Percentiles rank a stretch among this genome's conserved stretches.
Evolutionary conservation across 2,888 invertebrate species (phyloP).

Genomic region (Polydrusus cervinus): DNA sequence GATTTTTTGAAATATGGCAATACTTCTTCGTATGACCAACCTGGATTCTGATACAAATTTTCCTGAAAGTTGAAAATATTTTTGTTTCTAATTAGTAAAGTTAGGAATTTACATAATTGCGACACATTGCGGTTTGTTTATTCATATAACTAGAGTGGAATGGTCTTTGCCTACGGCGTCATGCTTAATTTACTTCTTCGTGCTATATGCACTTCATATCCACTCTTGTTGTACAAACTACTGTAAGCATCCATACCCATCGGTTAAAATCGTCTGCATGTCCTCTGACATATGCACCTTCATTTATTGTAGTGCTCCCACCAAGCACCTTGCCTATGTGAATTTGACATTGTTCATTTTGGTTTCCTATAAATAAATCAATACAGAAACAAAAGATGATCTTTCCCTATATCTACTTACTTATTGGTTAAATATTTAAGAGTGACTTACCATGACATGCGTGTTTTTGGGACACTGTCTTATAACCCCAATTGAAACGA

Average conservation of each 20-base stretch:
- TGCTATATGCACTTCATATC: too few relatives aligned
- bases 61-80: conserved; percentile 7
- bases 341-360: conserved; percentile 2
- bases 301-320: conserved; percentile 79
- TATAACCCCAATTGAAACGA: conserved; percentile 54
- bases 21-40: conserved; percentile 74
- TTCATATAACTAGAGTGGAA: too few relatives aligned
- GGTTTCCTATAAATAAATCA: conserved; percentile 1
- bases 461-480: conserved; percentile 52
- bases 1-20: conserved; percentile 41
- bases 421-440: too few relatives aligned
- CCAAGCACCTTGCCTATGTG: conserved; percentile 75
- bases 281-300: conserved; percentile 78
- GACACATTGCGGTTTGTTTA: too few relatives aligned
- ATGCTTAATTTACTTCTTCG: too few relatives aligned
- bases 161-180: too few relatives aligned
- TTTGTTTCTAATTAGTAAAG: too few relatives aligned
- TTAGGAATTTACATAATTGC: too few relatives aligned
- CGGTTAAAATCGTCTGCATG: conserved; percentile 77
- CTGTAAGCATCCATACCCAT: conserved; percentile 76
- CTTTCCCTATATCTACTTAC: too few relatives aligned
- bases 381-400: too few relatives aligned
- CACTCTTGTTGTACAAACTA: too few relatives aligned
- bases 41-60: conserved; percentile 72
- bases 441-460: conserved; percentile 49